These are phyloP conservation scores for Tipula vernalis DNA, from an alignment of 2,888 invertebrate species.

Conservation along the genomic window DNA sequence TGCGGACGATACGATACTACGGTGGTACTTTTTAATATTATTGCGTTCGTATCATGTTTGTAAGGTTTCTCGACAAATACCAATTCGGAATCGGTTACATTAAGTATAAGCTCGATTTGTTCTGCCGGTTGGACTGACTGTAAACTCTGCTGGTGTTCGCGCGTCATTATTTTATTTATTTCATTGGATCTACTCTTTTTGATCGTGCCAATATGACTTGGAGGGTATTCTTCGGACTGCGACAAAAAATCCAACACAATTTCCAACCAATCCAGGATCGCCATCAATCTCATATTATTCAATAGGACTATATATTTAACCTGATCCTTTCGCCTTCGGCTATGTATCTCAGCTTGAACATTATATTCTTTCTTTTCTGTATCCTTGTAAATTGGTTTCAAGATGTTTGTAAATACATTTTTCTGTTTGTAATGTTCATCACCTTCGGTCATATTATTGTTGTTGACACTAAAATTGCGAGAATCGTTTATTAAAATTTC, in stretches of 20 bases:
- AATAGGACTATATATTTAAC: constrained; percentile 76
- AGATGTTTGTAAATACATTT: constrained; percentile 80
- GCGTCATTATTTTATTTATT: neutral
- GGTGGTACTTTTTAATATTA: constrained; percentile 86
- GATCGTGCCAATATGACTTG: neutral
- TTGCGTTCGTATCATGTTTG: constrained; percentile 80
- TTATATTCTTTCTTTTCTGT: constrained; percentile 33
- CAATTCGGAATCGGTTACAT: constrained; percentile 90
- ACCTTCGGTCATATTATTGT: neutral
- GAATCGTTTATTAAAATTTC: constrained; percentile 38
- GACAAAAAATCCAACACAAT: constrained; percentile 67
- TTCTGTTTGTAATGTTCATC: constrained; percentile 28
- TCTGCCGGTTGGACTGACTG: neutral
- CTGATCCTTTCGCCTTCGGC: constrained; percentile 51
- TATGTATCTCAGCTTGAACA: constrained; percentile 65
- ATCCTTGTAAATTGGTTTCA: constrained; percentile 59
- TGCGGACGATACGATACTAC: constrained; percentile 67
- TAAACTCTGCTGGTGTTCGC: neutral
- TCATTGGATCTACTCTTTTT: constrained; percentile 6
- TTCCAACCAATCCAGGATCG: constrained; percentile 89
- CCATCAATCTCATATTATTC: constrained; percentile 90
- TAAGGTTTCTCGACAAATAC: constrained; percentile 87
- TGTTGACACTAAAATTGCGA: constrained; percentile 17
- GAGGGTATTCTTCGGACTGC: constrained; percentile 35
- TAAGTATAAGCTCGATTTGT: constrained; percentile 66